Percentiles rank a stretch among this genome's conserved stretches.
Conservation (phyloP, 1,140 invertebrate genomes). For the Heliconius hermathena region DNA sequence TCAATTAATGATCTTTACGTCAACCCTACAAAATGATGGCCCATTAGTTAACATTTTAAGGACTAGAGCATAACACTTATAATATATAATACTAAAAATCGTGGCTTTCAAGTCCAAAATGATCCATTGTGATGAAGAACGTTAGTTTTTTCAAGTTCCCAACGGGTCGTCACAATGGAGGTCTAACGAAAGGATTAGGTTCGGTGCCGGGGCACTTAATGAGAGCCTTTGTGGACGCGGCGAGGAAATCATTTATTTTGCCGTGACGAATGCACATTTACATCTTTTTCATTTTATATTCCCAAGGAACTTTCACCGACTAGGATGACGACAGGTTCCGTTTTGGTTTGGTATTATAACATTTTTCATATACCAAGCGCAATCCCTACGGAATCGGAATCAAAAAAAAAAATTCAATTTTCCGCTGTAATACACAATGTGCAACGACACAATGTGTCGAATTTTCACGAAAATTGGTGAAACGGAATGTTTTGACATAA, state of each 20-base stretch:
- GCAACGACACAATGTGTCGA: no score
- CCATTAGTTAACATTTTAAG: background rate
- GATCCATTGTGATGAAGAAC: conserved; percentile 45
- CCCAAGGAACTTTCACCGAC: background rate
- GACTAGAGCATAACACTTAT: background rate
- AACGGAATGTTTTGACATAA: no score
- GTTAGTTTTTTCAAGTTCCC: conserved; percentile 33
- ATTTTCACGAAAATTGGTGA: no score
- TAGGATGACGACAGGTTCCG: background rate
- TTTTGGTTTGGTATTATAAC: background rate
- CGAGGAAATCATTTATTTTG: conserved; percentile 68
- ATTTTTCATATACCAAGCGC: background rate
- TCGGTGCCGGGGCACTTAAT: conserved; percentile 67
- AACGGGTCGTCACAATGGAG: conserved; percentile 57
- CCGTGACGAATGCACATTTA: conserved; percentile 64
- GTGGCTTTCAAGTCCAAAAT: conserved; percentile 24
- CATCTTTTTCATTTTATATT: conserved; percentile 48
- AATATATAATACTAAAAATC: background rate
- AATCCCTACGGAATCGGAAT: no score
- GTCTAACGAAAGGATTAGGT: conserved; percentile 77
- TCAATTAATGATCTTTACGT: background rate
- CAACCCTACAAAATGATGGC: no score
- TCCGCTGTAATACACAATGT: no score
- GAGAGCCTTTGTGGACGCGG: conserved; percentile 60
- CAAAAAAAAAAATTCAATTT: no score